phyloP scores from a whole-genome alignment of 1,140 invertebrate genomes.

The Saccostrea glomerata region DNA sequence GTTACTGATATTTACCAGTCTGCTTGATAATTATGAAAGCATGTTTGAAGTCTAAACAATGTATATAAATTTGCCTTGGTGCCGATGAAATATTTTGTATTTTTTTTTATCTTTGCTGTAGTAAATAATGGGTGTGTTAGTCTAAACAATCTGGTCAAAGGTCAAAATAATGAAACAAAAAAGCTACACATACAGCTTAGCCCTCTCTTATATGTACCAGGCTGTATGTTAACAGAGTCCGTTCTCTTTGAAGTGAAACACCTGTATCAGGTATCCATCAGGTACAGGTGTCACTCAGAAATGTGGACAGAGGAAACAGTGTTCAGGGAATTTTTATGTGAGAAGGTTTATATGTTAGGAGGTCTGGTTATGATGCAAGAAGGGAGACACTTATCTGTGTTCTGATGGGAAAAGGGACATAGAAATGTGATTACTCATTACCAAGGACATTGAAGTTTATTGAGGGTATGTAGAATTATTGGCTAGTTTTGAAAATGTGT shows the following conservation, averaged over 20 bases:
- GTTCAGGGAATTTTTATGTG: neutral
- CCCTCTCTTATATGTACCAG: neutral
- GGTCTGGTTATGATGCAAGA: neutral
- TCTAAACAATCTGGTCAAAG: constrained; percentile 3
- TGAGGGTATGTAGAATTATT: no score
- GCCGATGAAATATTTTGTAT: neutral
- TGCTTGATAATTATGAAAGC: neutral
- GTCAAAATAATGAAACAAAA: constrained; percentile 5
- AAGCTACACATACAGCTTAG: neutral
- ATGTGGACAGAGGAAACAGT: neutral
- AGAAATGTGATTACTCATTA: no score
- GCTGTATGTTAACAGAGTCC: neutral
- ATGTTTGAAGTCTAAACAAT: neutral
- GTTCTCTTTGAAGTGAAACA: neutral
- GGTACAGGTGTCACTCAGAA: constrained; percentile 22
- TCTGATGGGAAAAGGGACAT: neutral
- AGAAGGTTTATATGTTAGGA: neutral
- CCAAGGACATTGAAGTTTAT: no score
- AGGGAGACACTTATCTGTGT: neutral
- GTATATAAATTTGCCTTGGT: neutral
- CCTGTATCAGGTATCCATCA: constrained; percentile 15
- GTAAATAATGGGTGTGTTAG: neutral
- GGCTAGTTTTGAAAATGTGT: no score
- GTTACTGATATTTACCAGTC: neutral
- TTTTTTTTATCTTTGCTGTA: neutral